Conservation (phyloP, 1,140 invertebrate species). For the Hetaerina americana region DNA sequence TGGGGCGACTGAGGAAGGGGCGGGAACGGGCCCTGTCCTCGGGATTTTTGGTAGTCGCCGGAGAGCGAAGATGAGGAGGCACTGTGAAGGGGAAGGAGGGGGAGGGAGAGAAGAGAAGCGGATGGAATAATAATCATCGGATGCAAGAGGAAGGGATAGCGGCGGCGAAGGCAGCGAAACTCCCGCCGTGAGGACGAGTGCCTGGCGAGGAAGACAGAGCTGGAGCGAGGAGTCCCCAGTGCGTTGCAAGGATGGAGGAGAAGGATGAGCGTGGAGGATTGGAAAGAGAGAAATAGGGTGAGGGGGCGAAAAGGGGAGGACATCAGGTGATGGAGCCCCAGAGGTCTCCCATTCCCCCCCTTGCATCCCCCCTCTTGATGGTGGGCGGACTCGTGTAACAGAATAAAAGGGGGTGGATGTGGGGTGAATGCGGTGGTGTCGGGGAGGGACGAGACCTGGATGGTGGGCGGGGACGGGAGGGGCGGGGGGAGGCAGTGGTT, state of each 20-base stretch:
- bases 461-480: neutral
- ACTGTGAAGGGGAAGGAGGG: too few species aligned
- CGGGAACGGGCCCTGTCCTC: too few species aligned
- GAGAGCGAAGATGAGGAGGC: too few species aligned
- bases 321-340: neutral
- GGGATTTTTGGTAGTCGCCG: too few species aligned
- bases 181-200: too few species aligned
- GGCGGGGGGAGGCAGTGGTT: neutral
- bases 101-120: too few species aligned
- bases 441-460: neutral
- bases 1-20: too few species aligned
- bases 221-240: neutral
- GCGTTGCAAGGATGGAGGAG: neutral
- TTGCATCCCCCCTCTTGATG: too few species aligned
- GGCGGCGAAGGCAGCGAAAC: too few species aligned
- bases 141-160: too few species aligned
- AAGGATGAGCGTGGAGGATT: neutral
- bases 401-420: neutral
- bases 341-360: neutral
- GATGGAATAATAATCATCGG: too few species aligned
- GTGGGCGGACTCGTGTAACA: neutral
- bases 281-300: neutral
- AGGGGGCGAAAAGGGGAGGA: neutral
- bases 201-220: too few species aligned
- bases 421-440: neutral